Base-by-base conservation (phyloP, 2,888 invertebrate genomes). In the Timandra comae region DNA sequence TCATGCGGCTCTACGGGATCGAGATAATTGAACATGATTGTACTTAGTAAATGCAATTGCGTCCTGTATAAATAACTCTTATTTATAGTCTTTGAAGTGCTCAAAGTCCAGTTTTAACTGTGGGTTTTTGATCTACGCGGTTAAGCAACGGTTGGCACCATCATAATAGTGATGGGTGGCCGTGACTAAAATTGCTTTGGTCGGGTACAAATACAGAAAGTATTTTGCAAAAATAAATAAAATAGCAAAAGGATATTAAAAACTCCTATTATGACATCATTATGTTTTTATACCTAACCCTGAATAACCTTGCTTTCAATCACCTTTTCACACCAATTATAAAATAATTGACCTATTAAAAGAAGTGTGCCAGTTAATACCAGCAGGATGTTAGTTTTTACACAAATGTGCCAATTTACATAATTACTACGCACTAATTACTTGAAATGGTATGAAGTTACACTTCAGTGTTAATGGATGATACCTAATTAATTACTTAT, bases 351-450 rank as follows among this genome's bases (percentile, higher is more conserved):
- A 45, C 45, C 21, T 21, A 13, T 33, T 36, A 39, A 30, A 37
- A 29, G 31, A 40, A 44, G 45, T 43, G 46, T 41, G 49, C 42
- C 43, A 34, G 35, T 16, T 16, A 16, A 16, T 16, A 6, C 29
- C 40, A 53, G 49, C 48, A 38, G 27, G 21, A 30, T 30, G 38
- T 30, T 31, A 36, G 43, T 49, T 46, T 57, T 56, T 46, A 50
- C 50, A 49, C 34, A 37, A 52, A 54, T 33, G 33, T 52, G 47
- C 44, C 45, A 45, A 47, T 52, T 44, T 49, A 41, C 43, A 35
- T 47, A 51, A 57, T 62, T 58, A 32, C 12, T 30, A 11, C 30
- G 20, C 26, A 31, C 31, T 32, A 35, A 38, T 30, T 30, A 30
- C 19, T 37, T 6, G 4, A 16, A 16, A n/a, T n/a, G n/a, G n/a